phyloP scores from a whole-genome alignment of 2,797 vertebrate genomes.

The Gouania willdenowi region DNA sequence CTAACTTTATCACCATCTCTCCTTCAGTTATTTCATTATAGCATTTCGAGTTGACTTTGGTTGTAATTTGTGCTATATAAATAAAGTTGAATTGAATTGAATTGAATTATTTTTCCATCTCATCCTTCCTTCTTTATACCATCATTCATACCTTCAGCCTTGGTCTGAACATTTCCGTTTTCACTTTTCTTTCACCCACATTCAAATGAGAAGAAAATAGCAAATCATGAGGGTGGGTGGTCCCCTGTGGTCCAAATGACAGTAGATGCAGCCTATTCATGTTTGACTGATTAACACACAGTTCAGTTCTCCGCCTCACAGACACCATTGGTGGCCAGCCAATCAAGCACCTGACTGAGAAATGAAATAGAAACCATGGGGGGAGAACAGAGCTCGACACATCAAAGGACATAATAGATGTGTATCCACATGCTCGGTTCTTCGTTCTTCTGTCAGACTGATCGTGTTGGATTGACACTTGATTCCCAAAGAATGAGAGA shows the following conservation, averaged over 20 bases:
- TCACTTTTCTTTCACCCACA: neutral
- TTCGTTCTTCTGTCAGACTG: neutral
- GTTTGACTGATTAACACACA: constrained; percentile 27
- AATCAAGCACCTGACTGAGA: constrained; percentile 34
- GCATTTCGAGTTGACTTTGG: too few relatives aligned
- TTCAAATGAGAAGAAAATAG: constrained; percentile 21
- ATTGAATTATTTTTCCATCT: constrained; percentile 12
- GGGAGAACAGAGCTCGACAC: neutral
- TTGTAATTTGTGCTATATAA: too few relatives aligned
- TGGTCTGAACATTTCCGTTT: too few relatives aligned
- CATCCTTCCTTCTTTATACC: constrained; percentile 3
- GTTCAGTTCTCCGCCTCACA: neutral
- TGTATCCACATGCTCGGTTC: neutral
- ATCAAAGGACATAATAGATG: constrained; percentile 8
- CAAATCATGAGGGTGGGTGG: constrained; percentile 2
- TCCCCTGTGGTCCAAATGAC: constrained; percentile 6
- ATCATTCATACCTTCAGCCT: too few relatives aligned
- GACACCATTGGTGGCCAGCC: constrained; percentile 2
- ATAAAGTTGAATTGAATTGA: too few relatives aligned
- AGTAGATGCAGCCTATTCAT: constrained; percentile 8
- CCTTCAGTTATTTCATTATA: constrained; percentile 9
- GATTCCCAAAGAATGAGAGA: too few relatives aligned
- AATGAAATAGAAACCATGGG: constrained; percentile 11
- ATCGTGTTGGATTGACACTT: neutral
- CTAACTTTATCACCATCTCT: constrained; percentile 26